Base-by-base conservation (phyloP, 2,113 vertebrate genomes). In the Laticauda colubrina region DNA sequence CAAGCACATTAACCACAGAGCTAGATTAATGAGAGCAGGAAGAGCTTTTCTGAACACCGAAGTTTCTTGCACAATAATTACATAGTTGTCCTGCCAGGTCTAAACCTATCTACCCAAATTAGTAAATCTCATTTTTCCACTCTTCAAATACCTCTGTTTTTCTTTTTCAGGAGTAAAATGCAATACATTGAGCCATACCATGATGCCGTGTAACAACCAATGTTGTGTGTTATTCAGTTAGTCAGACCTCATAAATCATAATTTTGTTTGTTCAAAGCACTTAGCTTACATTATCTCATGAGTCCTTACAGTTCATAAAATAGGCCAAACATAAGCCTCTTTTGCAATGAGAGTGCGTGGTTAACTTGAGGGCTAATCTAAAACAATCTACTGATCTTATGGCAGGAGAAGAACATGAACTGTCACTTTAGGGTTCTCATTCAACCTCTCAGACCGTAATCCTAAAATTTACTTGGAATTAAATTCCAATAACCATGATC, bases 1-100 rank as follows among this genome's bases (percentile, higher is more conserved):
- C 89, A 55, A 87, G 89, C 89, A 87, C 81, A 86, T 90, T 87
- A 86, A 56, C 48, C 56, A 90, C 56, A 90, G 20, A 48, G 56
- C 89, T 86, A 51, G 81, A 87, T 86, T 61, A 93, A 90, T 89
- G n/a, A 61, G n/a, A 87, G 81, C 21, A 56, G 29, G 53, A 64
- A 61, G 56, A 57, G 14, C 55, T 24, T 90, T 90, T 86, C 53
- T 75, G 26, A 69, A 57, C 39, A 5, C 85, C 5, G 26, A 26
- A 45, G 55, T 88, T 87, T 45, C 89, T 89, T 81, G 34, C 34
- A 55, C 53, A 88, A n/a, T 89, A 85, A 81, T 29, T 81, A 43
- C 9, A 21, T 21, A 64, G 85, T 39, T 45, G 45, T 64, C 88
- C 29, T 18, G 21, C 18, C 21, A 24, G 9, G 57, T 88, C 57